Base-by-base conservation (phyloP, 2,888 invertebrate genomes). In the Disparrhopalites patrizii region DNA sequence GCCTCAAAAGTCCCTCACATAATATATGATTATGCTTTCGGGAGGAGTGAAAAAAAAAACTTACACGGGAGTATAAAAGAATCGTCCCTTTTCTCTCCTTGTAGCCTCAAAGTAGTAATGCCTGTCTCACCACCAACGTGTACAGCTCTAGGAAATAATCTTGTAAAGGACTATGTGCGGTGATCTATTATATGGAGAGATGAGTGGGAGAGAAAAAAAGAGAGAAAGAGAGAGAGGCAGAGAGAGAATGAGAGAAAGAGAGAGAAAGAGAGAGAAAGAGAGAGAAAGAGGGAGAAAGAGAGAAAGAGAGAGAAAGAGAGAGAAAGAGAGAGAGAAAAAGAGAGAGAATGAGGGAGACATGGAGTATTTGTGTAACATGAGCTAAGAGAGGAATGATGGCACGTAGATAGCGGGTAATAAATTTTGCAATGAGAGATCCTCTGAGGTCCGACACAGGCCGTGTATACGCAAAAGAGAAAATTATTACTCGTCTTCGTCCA, bases 401-500 rank as follows among this genome's bases (percentile, higher is more conserved):
- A 58, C 43, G 58, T 58, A 58, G 40, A 27, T 58, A n/a, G 27
- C 15, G 30, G 58, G 40, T 58, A 58, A 58, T 58, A 58, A 58
- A 58, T 58, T 58, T 43, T 58, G 58, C 58, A 58, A 58, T 40
- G 43, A 58, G 56, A 52, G 56, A 28, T 43, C 47, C 58, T 28
- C 20, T 8, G 43, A 43, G 43, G 30, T 20, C 43, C n/a, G n/a
- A 28, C 36, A 33, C 36, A 57, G 40, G n/a, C 40, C 40, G 15
- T 40, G 40, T 20, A 13, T 40, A 18, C 43, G 36, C 38, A 36
- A 33, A 30, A 30, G n/a, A 43, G 58, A 58, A 58, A 58, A 58
- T 58, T 58, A 58, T 58, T 58, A 58, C 28, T 40, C 15, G 13
- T 43, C n/a, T 58, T 36, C 25, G 31, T 23, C 36, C 36, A 56